Evolutionary conservation across 2,888 invertebrate genomes (phyloP), one percentile per base, ranked within the genome.

Genomic region (Ceriagrion tenellum): DNA sequence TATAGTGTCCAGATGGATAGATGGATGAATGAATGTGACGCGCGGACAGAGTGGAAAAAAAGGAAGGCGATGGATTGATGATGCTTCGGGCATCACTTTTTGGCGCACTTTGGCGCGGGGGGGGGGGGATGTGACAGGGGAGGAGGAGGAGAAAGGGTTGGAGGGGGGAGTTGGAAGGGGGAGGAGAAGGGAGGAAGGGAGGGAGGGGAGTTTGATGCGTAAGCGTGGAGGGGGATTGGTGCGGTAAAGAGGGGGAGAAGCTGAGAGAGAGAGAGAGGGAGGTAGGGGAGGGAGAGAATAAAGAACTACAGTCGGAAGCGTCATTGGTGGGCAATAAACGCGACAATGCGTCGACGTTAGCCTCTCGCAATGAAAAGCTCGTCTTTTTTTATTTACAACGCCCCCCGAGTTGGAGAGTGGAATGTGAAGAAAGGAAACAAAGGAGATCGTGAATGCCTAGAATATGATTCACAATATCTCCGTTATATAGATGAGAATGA

Each of bases 341-440:
- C 35, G 91, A 63, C 69, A 63, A 40, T 63, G 69, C 63, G 93
- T 93, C 47, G 93, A 91, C 91, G 91, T 91, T 91, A 30, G 13
- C 47, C 47, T 59, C 40, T 59, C 40, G 55, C 89, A 55, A 89
- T n/a, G 40, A 47, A 93, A 63, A 93, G 35, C 91, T 91, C 91
- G 59, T 59, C 63, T 59, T 93, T 93, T 47, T 47, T 47, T n/a
- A n/a, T n/a, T 93, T 47, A 63, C 69, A 26, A 26, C 69, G 26
- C 23, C 26, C 18, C 18, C 18, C 26, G 69, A 69, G 69, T 8
- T 23, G 69, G 18, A 8, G 69, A 69, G 59, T 16, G 59, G 59
- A 20, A 59, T 20, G 13, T 20, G 16, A 59, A 59, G 59, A 59
- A 16, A 47, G 47, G 47, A 47, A 47, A 47, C 16, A 20, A 59